These are phyloP conservation scores for Drosophila cardini DNA, from an alignment of 1,140 invertebrate species.

Conservation along the genomic window DNA sequence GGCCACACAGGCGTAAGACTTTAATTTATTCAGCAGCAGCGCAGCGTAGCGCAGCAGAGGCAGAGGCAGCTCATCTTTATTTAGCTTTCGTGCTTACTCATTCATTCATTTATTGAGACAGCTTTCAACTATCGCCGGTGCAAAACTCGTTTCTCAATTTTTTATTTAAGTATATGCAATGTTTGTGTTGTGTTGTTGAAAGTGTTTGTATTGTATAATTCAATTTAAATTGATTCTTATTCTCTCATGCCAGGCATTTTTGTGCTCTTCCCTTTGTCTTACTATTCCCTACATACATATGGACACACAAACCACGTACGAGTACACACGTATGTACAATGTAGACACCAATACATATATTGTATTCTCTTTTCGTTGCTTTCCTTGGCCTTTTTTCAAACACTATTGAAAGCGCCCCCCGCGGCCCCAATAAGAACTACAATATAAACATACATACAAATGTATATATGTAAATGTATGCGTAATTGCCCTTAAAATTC, in stretches of 20 bases:
- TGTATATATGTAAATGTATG: constrained; percentile 1
- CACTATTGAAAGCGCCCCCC: constrained; percentile 27
- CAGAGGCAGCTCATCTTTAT: constrained; percentile 68
- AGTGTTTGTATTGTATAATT: constrained; percentile 69
- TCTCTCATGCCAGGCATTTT: constrained; percentile 20
- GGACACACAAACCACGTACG: constrained; percentile 5
- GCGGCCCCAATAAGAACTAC: constrained; percentile 14
- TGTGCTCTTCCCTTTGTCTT: constrained; percentile 22
- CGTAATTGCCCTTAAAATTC: constrained; percentile 25
- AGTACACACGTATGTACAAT: no score
- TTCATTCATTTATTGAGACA: constrained; percentile 63
- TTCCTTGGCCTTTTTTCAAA: constrained; percentile 44
- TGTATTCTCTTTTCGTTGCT: constrained; percentile 39
- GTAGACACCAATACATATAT: not conserved
- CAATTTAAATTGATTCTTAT: constrained; percentile 76
- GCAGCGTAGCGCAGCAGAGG: no score
- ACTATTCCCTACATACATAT: constrained; percentile 5
- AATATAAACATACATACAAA: not conserved
- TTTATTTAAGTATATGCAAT: constrained; percentile 31
- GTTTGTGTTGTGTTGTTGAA: constrained; percentile 42
- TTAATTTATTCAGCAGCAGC: constrained; percentile 70
- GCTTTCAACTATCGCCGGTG: constrained; percentile 52
- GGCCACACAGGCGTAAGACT: constrained; percentile 36
- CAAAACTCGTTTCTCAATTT: constrained; percentile 63
- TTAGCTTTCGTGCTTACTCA: constrained; percentile 60